These are phyloP conservation scores for Ianthella basta DNA, from an alignment of 37 sponge, comb jelly and placozoan species.

Conservation along the genomic window DNA sequence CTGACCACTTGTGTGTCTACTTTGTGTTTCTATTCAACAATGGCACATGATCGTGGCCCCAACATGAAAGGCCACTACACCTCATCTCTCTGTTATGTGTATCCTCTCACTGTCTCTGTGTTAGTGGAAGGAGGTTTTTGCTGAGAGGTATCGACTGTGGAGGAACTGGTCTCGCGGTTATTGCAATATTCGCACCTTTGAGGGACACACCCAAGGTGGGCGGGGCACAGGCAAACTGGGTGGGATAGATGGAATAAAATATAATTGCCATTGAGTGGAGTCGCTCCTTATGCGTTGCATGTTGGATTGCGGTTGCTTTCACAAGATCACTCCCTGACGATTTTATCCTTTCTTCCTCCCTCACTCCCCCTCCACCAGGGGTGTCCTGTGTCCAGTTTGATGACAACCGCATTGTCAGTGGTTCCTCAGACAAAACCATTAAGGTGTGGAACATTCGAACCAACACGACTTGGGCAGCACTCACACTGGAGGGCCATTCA, in stretches of 20 bases:
- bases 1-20: no score
- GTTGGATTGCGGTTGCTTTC: neutral
- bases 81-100: neutral
- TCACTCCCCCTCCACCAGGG: slow-evolving; percentile 46
- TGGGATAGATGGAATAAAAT: neutral
- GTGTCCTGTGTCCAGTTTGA: slow-evolving; percentile 98
- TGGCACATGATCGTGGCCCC: no score
- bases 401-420: slow-evolving; percentile 89
- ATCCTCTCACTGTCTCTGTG: neutral
- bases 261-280: neutral
- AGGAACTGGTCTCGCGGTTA: slow-evolving; percentile 94
- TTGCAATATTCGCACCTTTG: slow-evolving; percentile 94
- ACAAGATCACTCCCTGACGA: neutral
- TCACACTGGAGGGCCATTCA: slow-evolving; percentile 94
- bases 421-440: slow-evolving; percentile 95
- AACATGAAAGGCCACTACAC: no score
- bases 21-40: no score
- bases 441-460: slow-evolving; percentile 98
- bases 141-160: slow-evolving; percentile 87
- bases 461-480: slow-evolving; percentile 93
- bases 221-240: neutral
- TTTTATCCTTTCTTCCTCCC: neutral
- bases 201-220: slow-evolving; percentile 93
- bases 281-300: neutral
- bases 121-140: slow-evolving; percentile 91